Conservation (phyloP, 2,888 invertebrate genomes). For the Arge pagana region DNA sequence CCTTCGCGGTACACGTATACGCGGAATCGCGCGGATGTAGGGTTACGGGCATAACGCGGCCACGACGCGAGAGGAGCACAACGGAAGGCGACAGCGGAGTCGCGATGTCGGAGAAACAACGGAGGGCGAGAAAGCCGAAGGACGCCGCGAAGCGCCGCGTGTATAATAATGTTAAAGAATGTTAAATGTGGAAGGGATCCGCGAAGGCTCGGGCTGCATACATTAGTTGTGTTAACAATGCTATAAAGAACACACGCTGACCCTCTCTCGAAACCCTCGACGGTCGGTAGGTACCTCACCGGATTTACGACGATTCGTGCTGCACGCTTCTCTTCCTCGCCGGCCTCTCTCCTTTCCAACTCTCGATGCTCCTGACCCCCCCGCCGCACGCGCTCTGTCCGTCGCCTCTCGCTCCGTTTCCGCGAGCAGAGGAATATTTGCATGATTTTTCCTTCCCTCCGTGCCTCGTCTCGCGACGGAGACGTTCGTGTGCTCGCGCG, state of each 20-base stretch:
- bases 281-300: conserved; percentile 35
- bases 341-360: too few species aligned
- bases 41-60: too few species aligned
- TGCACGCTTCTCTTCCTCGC: too few species aligned
- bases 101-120: conserved; percentile 26
- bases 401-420: too few species aligned
- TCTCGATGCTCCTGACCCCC: not conserved
- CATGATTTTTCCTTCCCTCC: too few species aligned
- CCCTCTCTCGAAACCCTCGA: conserved; percentile 33
- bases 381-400: not conserved
- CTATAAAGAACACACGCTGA: conserved; percentile 57
- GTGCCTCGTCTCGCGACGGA: too few species aligned
- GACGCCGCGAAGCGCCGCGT: conserved; percentile 56
- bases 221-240: conserved; percentile 59
- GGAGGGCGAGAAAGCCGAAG: conserved; percentile 31
- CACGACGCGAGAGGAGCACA: conserved; percentile 28
- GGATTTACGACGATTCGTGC: conserved; percentile 50
- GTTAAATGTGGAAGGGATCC: conserved; percentile 50
- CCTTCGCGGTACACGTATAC: not conserved
- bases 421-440: too few species aligned
- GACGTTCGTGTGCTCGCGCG: too few species aligned
- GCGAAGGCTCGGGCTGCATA: conserved; percentile 46
- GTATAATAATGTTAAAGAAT: conserved; percentile 58
- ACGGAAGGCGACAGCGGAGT: conserved; percentile 22
- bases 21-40: too few species aligned